These are phyloP conservation scores for Brassicogethes aeneus DNA, from an alignment of 2,888 invertebrate genomes.

Conservation along the genomic window DNA sequence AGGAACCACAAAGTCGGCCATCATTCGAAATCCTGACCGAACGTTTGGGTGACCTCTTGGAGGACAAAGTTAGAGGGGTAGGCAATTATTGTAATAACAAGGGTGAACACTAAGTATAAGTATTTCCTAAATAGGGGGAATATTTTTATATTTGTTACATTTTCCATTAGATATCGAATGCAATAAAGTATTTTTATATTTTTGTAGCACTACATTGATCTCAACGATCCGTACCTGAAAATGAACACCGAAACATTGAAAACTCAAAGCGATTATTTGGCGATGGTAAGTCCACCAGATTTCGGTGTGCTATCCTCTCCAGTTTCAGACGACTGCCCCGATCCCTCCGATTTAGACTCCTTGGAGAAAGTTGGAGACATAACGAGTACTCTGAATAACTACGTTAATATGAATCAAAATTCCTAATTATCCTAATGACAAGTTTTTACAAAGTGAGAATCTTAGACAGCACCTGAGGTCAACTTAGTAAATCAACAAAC, in stretches of 20 bases:
- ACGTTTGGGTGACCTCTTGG: constrained; percentile 67
- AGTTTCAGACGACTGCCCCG: constrained; percentile 23
- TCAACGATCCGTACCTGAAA: constrained; percentile 70
- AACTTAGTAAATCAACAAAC: constrained; percentile 13
- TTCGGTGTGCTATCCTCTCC: constrained; percentile 56
- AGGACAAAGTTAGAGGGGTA: constrained; percentile 66
- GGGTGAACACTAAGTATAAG: not conserved
- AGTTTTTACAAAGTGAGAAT: constrained; percentile 41
- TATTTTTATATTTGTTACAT: too few species aligned
- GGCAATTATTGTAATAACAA: constrained; percentile 43
- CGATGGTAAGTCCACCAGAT: constrained; percentile 69
- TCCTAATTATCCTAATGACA: constrained; percentile 53
- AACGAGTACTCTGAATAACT: too few species aligned
- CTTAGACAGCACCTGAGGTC: not conserved
- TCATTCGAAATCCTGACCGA: constrained; percentile 69
- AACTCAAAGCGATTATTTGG: constrained; percentile 61
- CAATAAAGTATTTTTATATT: not conserved
- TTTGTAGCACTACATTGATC: constrained; percentile 75
- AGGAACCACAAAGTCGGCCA: constrained; percentile 68
- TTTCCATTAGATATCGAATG: too few species aligned
- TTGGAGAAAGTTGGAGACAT: too few species aligned
- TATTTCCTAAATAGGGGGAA: too few species aligned
- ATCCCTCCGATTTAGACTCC: constrained; percentile 30
- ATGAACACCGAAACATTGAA: constrained; percentile 53
- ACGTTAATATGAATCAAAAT: too few species aligned